Evolutionary conservation across 2,797 vertebrate species (phyloP), one percentile per base, ranked within the genome.

Genomic region (Catamblyrhynchus diadema): DNA sequence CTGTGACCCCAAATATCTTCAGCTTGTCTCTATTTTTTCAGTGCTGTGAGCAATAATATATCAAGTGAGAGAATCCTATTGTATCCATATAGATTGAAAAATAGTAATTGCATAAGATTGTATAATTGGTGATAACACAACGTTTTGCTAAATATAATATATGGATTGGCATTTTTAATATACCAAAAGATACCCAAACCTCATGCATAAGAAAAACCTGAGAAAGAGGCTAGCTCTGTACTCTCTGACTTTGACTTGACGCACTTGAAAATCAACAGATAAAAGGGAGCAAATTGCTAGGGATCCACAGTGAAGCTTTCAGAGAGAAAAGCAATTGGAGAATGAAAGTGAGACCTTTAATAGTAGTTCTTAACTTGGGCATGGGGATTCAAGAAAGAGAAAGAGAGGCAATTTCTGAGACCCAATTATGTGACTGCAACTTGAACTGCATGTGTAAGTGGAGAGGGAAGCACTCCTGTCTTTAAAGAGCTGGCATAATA

Each of bases 281-380:
- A 84, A 93, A 90, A 90, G 67, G 62, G 51, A 95, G 35, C 6
- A 92, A 93, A 94, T 96, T 94, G 61, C 88, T 88, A 71, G 74
- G 64, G 81, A 79, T 72, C 62, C 54, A 75, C 37, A 53, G 70
- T 47, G 51, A 94, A 87, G 71, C 61, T 90, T 86, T 86, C 72
- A 89, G 90, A 85, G 56, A 78, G 64, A 88, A 86, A 88, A 92
- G 56, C 39, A 93, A 84, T 88, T 72, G 70, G 44, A 21, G 88
- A 95, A 85, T 82, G 81, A 91, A 95, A 95, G 72, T 50, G 37
- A 92, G 81, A 84, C 81, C 73, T 88, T 93, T 93, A 96, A 94
- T 66, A 92, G 80, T 65, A 93, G 83, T 84, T 94, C 83, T 95
- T 93, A 88, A 86, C 85, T 81, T 69, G 32, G 75, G 33, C 78